Evolutionary conservation across 2,888 invertebrate genomes (phyloP).

Genomic region (Orthosia gracilis): DNA sequence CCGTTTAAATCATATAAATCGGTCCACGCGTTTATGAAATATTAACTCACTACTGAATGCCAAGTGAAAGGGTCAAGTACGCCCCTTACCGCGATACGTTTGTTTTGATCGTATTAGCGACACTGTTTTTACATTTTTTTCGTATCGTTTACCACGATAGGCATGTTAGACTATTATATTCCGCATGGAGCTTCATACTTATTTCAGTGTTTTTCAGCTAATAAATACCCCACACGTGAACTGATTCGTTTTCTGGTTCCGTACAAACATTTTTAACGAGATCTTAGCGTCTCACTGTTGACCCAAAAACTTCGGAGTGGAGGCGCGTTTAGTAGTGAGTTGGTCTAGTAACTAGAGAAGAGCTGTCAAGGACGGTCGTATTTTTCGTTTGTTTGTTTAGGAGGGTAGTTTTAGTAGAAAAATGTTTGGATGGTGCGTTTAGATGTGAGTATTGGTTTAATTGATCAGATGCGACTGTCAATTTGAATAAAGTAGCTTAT

Average conservation of each 20-base stretch:
- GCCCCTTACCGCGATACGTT: too few relatives aligned
- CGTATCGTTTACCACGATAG: too few relatives aligned
- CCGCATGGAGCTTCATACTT: too few relatives aligned
- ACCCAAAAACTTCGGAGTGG: conserved; percentile 68
- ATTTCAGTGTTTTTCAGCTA: not conserved
- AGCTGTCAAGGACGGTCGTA: conserved; percentile 7
- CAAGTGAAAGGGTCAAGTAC: too few relatives aligned
- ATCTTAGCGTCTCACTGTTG: conserved; percentile 60
- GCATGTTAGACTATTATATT: too few relatives aligned
- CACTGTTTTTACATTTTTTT: too few relatives aligned
- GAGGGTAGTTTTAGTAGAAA: not conserved
- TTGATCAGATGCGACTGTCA: not conserved
- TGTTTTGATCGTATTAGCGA: too few relatives aligned
- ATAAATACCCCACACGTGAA: conserved; percentile 19
- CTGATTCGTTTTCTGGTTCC: conserved; percentile 54
- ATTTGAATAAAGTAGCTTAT: too few relatives aligned
- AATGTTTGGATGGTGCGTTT: not conserved
- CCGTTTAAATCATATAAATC: too few relatives aligned
- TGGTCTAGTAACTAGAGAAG: conserved; percentile 38
- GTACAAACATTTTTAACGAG: conserved; percentile 66
- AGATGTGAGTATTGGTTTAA: not conserved
- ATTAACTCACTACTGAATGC: too few relatives aligned
- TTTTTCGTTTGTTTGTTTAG: conserved; percentile 21
- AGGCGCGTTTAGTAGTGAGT: conserved; percentile 32
- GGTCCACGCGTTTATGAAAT: too few relatives aligned